Evolutionary conservation across 2,113 vertebrate genomes (phyloP).

Genomic region (Naja naja): DNA sequence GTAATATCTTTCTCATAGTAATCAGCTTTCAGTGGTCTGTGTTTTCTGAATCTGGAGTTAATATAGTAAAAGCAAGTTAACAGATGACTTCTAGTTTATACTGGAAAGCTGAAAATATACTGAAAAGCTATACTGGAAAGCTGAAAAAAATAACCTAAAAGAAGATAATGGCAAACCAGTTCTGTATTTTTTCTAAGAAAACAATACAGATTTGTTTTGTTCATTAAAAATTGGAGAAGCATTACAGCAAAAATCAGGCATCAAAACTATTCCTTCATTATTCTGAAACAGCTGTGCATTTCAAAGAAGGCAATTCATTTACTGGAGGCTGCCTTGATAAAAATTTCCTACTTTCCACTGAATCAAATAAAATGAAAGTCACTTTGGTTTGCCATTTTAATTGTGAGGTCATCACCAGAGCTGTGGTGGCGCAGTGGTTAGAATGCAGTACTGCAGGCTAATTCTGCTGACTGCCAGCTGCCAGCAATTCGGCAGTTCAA

Average conservation of each 20-base stretch:
- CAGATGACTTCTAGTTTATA: not conserved
- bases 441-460: too few species aligned
- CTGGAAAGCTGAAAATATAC: not conserved
- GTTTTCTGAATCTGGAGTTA: not conserved
- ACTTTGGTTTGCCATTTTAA: not conserved
- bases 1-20: too few species aligned
- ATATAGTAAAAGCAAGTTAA: not conserved
- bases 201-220: not conserved
- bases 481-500: too few species aligned
- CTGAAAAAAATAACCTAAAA: not conserved
- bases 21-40: too few species aligned
- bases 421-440: too few species aligned
- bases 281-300: not conserved
- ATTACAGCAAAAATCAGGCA: not conserved
- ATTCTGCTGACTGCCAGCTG: too few species aligned
- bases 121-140: not conserved
- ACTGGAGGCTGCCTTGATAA: not conserved
- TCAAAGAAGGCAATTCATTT: not conserved
- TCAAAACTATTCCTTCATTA: not conserved
- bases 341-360: not conserved
- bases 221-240: not conserved
- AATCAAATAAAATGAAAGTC: not conserved
- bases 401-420: not conserved
- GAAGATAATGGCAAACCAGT: not conserved
- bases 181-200: not conserved